Evolutionary conservation across 2,113 vertebrate species (phyloP).

Genomic region (Eublepharis macularius): DNA sequence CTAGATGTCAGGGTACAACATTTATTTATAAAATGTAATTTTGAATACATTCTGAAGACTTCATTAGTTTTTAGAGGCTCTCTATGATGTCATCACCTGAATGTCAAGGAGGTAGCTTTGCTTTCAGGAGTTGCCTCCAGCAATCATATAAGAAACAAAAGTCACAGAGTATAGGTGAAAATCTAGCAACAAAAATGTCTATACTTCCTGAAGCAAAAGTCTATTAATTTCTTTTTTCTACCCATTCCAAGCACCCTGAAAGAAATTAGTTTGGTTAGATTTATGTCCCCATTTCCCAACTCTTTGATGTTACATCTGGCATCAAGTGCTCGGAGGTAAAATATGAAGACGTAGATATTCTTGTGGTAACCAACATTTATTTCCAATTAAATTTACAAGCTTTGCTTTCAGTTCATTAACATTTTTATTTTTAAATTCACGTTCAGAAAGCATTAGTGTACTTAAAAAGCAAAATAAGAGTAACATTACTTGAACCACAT

Average conservation of each 20-base stretch:
- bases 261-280: slow-evolving; percentile 66
- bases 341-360: slow-evolving; percentile 66
- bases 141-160: slow-evolving; percentile 17
- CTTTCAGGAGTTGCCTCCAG: background rate
- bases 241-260: slow-evolving; percentile 58
- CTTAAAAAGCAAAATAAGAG: slow-evolving; percentile 62
- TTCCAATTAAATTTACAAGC: slow-evolving; percentile 62
- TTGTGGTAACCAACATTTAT: slow-evolving; percentile 60
- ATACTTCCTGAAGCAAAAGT: slow-evolving; percentile 47
- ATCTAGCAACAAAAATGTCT: slow-evolving; percentile 9
- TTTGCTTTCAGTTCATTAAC: slow-evolving; percentile 54
- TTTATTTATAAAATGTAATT: background rate
- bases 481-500: slow-evolving; percentile 38
- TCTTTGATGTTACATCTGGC: slow-evolving; percentile 65
- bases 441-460: slow-evolving; percentile 60
- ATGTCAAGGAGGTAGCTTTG: background rate
- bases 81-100: background rate
- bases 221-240: slow-evolving; percentile 67
- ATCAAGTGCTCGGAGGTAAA: slow-evolving; percentile 62
- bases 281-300: slow-evolving; percentile 65
- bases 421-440: slow-evolving; percentile 62
- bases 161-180: slow-evolving; percentile 36
- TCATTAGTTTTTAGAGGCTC: background rate
- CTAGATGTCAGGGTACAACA: too few species aligned
- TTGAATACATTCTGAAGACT: slow-evolving; percentile 10